phyloP scores from a whole-genome alignment of 2,113 vertebrate genomes.

The Odobenus rosmarus region DNA sequence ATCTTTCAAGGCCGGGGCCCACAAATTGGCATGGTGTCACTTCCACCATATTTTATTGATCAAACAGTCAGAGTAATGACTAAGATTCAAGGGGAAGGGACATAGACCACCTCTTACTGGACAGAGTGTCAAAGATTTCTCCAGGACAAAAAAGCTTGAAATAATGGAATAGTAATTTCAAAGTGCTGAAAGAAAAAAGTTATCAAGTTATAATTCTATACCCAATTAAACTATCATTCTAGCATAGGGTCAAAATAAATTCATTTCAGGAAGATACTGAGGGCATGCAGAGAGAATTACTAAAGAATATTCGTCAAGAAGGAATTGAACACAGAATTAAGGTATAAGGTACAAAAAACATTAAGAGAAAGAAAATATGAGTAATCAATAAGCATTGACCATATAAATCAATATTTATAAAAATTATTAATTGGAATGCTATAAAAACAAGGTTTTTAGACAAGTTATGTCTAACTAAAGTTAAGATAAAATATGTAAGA shows the following conservation, averaged over 20 bases:
- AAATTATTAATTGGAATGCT: conserved; percentile 13
- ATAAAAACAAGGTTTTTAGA: background rate
- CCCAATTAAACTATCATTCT: conserved; percentile 5
- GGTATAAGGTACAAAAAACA: background rate
- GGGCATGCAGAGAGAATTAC: background rate
- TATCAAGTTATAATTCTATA: conserved; percentile 44
- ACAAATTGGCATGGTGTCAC: background rate
- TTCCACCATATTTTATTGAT: background rate
- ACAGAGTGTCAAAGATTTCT: background rate
- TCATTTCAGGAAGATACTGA: background rate
- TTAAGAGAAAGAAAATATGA: background rate
- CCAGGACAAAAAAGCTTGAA: background rate
- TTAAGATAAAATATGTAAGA: background rate
- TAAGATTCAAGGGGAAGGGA: background rate
- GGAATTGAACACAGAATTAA: background rate
- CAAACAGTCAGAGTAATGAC: background rate
- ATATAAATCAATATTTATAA: background rate
- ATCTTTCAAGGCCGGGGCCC: background rate
- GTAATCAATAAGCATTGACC: background rate
- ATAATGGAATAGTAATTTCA: background rate
- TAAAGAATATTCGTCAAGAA: background rate
- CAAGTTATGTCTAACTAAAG: background rate
- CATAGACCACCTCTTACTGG: background rate
- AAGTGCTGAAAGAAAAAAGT: background rate
- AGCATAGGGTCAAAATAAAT: background rate